A percentile compares a stretch with the other conserved stretches of the same genome.
phyloP scores from a whole-genome alignment of 2,888 invertebrate genomes.

The Resseliella maxima region DNA sequence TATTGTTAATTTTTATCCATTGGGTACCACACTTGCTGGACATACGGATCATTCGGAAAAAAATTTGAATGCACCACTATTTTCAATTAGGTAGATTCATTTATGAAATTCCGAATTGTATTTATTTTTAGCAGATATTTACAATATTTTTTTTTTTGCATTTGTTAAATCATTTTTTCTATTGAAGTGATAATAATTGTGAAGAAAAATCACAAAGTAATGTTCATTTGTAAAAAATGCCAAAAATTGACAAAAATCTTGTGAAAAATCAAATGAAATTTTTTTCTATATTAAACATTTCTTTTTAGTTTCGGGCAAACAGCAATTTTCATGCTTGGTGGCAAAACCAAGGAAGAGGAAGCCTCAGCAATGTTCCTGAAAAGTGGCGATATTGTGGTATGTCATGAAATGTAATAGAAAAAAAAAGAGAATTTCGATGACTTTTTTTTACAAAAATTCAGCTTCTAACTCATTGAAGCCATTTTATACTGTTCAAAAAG shows the following conservation, averaged over 20 bases:
- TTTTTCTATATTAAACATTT: no score
- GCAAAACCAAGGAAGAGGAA: constrained; percentile 74
- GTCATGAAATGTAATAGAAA: no score
- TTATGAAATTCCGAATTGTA: no score
- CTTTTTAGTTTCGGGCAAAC: constrained; percentile 88
- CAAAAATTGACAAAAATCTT: no score
- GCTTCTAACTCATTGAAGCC: no score
- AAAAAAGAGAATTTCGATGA: no score
- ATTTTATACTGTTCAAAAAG: no score
- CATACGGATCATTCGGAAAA: constrained; percentile 96
- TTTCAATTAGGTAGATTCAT: constrained; percentile 83
- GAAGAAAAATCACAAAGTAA: not conserved
- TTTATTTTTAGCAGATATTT: no score
- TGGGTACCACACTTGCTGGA: constrained; percentile 90
- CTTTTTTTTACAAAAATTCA: no score
- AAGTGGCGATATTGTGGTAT: constrained; percentile 90
- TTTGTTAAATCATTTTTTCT: not conserved
- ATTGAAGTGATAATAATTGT: constrained; percentile 46
- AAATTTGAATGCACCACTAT: constrained; percentile 85
- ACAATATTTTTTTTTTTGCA: no score
- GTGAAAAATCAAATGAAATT: no score
- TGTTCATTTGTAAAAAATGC: no score
- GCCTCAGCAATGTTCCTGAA: constrained; percentile 80
- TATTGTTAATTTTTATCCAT: constrained; percentile 95
- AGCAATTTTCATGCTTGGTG: constrained; percentile 94